Base-by-base conservation (phyloP, 2,797 vertebrate species). In the Trachops cirrhosus region DNA sequence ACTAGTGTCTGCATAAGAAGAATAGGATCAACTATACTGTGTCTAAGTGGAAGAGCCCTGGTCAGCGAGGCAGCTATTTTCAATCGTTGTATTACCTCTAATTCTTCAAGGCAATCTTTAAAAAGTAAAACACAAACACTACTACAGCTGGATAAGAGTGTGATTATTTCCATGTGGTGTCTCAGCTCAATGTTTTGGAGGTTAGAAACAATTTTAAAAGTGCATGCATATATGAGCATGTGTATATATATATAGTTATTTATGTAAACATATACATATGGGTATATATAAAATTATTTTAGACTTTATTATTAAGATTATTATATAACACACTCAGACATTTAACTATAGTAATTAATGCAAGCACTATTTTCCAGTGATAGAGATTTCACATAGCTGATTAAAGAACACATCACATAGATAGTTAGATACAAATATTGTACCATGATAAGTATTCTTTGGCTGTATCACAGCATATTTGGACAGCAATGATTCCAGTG, bases 31-130 rank as follows among this genome's bases (percentile, higher is more conserved):
- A 86, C 52, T 37, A n/a, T 3, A 32, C 54, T 74, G 37, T 41
- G 18, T 41, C 70, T 75, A 54, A 70, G 48, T 62, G 41, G 29
- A 68, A n/a, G 52, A 54, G 79, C 24, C 41, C 54, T 67, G 79
- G 37, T 82, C 79, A 95, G 32, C 34, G 4, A 50, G 80, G 26
- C 19, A 70, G 22, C 74, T 46, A 22, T 94, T 95, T 97, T 93
- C 50, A 93, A 84, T 92, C 78, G n/a, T 22, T 87, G 2, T 70
- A 0, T 94, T 89, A 94, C 14, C 64, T 92, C 32, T 88, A 93
- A 71, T 44, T 96, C 24, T 96, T 64, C 29, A 88, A 91, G 80
- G 71, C 18, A 57, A 34, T 41, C 39, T 88, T 91, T 77, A 83
- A 70, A 68, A 95, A 59, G 34, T 19, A 67, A 92, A 90, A 93